Evolutionary conservation across 1,140 invertebrate species (phyloP).

Genomic region (Grapholita molesta): DNA sequence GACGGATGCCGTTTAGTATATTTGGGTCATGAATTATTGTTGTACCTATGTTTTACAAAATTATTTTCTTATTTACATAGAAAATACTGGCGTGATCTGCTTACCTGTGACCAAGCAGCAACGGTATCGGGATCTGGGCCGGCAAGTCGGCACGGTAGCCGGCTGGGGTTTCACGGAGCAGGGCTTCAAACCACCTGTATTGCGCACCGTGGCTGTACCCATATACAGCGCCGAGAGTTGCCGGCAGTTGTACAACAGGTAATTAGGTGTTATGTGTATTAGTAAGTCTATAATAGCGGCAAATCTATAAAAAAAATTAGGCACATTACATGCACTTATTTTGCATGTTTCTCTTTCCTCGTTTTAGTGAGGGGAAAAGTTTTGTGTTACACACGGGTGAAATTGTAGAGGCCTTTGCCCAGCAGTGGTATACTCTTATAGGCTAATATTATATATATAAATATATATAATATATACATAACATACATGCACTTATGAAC

Average conservation of each 20-base stretch:
- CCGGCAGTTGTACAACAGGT: background rate
- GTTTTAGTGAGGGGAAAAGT: no score
- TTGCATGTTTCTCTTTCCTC: no score
- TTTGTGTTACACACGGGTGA: no score
- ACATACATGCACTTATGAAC: no score
- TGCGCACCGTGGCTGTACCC: background rate
- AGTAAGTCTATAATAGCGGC: no score
- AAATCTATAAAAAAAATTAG: no score
- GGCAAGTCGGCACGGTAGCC: background rate
- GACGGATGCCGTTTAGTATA: no score
- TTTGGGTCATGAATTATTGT: background rate
- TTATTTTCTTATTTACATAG: background rate
- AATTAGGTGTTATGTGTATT: background rate
- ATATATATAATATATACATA: no score
- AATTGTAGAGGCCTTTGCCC: no score
- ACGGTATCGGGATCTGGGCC: background rate
- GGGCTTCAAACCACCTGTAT: background rate
- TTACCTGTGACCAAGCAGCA: background rate
- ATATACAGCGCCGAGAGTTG: background rate
- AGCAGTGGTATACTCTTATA: no score
- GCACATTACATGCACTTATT: no score
- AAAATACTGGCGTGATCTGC: background rate
- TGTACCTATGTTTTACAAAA: background rate
- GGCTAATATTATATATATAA: no score
- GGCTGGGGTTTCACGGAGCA: background rate